Percentiles rank a stretch among this genome's conserved stretches.
Evolutionary conservation across 64 coral and sea anemone species (phyloP).

Genomic region (Actinia equina): DNA sequence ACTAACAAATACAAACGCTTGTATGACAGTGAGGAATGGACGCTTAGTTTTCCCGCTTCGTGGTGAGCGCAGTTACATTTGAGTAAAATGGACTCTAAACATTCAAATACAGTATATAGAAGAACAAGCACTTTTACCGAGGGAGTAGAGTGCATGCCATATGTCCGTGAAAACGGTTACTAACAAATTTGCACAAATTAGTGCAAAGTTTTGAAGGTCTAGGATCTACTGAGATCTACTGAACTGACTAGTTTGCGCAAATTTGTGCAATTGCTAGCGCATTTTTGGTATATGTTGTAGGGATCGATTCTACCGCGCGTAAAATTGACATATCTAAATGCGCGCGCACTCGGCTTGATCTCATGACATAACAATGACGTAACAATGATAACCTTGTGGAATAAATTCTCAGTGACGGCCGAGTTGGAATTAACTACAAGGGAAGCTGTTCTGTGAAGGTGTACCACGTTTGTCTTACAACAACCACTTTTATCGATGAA

Average conservation of each 20-base stretch:
- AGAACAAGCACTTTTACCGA: no score
- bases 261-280: no score
- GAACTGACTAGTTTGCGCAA: no score
- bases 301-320: no score
- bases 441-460: constrained; percentile 41
- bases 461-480: constrained; percentile 45
- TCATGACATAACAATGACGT: not conserved
- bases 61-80: constrained; percentile 19
- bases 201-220: no score
- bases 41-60: constrained; percentile 46
- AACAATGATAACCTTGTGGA: constrained; percentile 18
- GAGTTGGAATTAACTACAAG: constrained; percentile 46
- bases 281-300: no score
- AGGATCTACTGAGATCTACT: no score
- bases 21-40: constrained; percentile 21
- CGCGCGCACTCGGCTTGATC: not conserved
- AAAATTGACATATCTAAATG: not conserved
- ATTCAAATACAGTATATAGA: no score
- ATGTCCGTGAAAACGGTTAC: no score
- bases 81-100: no score
- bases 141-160: no score
- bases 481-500: constrained; percentile 23
- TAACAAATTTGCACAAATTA: no score
- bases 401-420: constrained; percentile 25
- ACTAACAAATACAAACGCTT: constrained; percentile 49